A percentile compares a stretch with the other conserved stretches of the same genome.
phyloP scores from a whole-genome alignment of 2,888 invertebrate species.

The Platycheirus albimanus region DNA sequence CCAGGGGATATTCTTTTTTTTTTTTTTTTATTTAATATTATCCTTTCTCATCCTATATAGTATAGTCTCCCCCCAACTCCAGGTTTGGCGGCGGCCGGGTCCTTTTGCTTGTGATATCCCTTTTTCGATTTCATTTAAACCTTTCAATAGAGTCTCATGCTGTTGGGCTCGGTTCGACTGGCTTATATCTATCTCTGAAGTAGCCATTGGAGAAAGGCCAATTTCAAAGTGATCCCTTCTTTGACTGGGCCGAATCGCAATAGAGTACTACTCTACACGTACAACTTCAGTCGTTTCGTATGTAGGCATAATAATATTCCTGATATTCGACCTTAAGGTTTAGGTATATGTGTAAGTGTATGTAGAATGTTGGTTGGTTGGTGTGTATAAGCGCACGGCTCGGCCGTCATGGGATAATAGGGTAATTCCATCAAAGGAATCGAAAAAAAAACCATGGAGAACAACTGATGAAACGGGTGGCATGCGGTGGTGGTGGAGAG shows the following conservation, averaged over 20 bases:
- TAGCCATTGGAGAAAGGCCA: slow-evolving; percentile 75
- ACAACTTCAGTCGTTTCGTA: background rate
- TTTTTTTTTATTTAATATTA: slow-evolving; percentile 64
- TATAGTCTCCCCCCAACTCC: slow-evolving; percentile 4
- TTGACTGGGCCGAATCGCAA: slow-evolving; percentile 37
- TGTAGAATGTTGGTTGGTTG: background rate
- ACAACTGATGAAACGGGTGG: slow-evolving; percentile 47
- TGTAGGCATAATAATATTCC: slow-evolving; percentile 68
- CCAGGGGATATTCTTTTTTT: slow-evolving; percentile 72
- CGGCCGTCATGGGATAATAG: slow-evolving; percentile 75
- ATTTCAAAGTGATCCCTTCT: slow-evolving; percentile 72
- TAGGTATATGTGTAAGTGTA: slow-evolving; percentile 14
- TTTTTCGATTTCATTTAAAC: slow-evolving; percentile 74
- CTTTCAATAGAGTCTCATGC: slow-evolving; percentile 68
- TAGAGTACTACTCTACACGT: slow-evolving; percentile 12
- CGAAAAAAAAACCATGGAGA: slow-evolving; percentile 38
- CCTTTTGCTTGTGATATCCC: slow-evolving; percentile 64
- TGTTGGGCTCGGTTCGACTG: slow-evolving; percentile 28
- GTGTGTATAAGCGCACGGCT: slow-evolving; percentile 49
- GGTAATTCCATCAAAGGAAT: slow-evolving; percentile 75
- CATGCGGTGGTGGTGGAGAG: slow-evolving; percentile 21
- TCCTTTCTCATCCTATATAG: slow-evolving; percentile 70
- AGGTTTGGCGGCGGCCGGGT: slow-evolving; percentile 4
- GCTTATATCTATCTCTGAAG: slow-evolving; percentile 67
- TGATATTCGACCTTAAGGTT: slow-evolving; percentile 68